These are phyloP conservation scores for Melikaiella ostensackeni DNA, from an alignment of 2,888 invertebrate genomes.

Conservation along the genomic window DNA sequence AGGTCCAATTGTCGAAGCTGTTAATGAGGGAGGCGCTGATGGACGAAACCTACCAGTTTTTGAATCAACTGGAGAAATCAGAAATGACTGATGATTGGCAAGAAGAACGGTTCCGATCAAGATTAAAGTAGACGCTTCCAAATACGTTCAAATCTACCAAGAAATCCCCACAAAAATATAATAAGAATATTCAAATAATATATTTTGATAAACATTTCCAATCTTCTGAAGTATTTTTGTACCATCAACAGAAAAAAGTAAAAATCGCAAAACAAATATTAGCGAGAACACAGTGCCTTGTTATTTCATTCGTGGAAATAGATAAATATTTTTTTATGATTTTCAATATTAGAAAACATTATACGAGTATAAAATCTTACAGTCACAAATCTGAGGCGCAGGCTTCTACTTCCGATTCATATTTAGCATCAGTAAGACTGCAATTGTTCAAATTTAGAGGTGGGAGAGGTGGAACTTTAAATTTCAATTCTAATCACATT, in stretches of 20 bases:
- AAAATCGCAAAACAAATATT: too few relatives aligned
- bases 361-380: not conserved
- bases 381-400: conserved; percentile 65
- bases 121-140: conserved; percentile 83
- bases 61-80: conserved; percentile 65
- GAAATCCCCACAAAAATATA: conserved; percentile 72
- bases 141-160: conserved; percentile 79
- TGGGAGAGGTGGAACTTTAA: conserved; percentile 86
- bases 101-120: conserved; percentile 87
- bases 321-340: conserved; percentile 35
- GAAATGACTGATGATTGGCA: conserved; percentile 77
- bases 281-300: too few relatives aligned
- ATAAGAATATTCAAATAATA: conserved; percentile 41
- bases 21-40: not conserved
- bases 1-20: conserved; percentile 52
- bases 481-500: too few relatives aligned
- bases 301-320: not conserved
- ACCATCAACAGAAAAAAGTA: not conserved
- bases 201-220: not conserved
- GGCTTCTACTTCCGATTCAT: conserved; percentile 83
- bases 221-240: not conserved
- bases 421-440: conserved; percentile 86
- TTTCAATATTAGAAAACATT: not conserved
- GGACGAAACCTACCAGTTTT: not conserved
- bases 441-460: conserved; percentile 89